These are phyloP conservation scores for Poecilia latipinna DNA, from an alignment of 2,113 vertebrate genomes.

Conservation along the genomic window DNA sequence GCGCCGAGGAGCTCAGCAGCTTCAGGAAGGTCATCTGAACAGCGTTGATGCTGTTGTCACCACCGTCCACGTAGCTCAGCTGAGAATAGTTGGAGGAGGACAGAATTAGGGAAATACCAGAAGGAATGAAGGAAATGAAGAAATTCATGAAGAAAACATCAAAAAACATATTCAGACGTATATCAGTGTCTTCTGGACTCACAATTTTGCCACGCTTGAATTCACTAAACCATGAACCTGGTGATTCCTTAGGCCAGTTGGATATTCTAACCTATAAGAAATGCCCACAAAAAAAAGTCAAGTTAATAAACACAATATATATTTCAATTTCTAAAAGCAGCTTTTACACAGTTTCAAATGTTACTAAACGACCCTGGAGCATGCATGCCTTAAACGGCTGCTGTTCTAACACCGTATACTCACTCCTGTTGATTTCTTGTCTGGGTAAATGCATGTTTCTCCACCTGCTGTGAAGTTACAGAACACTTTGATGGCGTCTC, in stretches of 20 bases:
- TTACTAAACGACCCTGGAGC: background rate
- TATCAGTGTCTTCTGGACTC: slow-evolving; percentile 68
- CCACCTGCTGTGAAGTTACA: slow-evolving; percentile 98
- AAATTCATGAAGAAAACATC: slow-evolving; percentile 11
- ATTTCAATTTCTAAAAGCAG: background rate
- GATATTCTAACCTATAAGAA: slow-evolving; percentile 89
- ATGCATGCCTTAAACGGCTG: background rate
- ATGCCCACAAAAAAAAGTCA: background rate
- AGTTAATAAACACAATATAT: background rate
- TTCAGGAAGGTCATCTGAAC: slow-evolving; percentile 99
- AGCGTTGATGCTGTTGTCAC: slow-evolving; percentile 87
- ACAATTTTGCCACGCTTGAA: slow-evolving; percentile 98
- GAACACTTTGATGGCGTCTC: slow-evolving; percentile 95
- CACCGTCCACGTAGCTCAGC: slow-evolving; percentile 91
- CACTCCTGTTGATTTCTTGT: slow-evolving; percentile 95
- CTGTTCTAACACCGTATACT: slow-evolving; percentile 65
- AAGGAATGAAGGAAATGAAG: background rate
- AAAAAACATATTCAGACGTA: slow-evolving; percentile 20
- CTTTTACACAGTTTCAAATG: background rate
- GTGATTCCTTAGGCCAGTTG: slow-evolving; percentile 95
- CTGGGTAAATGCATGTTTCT: slow-evolving; percentile 96
- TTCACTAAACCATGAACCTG: slow-evolving; percentile 98
- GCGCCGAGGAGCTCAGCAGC: slow-evolving; percentile 93
- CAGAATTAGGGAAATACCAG: background rate
- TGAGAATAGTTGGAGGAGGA: slow-evolving; percentile 52